These are phyloP conservation scores for Chiroxiphia lanceolata DNA, from an alignment of 2,797 vertebrate genomes.

Conservation along the genomic window DNA sequence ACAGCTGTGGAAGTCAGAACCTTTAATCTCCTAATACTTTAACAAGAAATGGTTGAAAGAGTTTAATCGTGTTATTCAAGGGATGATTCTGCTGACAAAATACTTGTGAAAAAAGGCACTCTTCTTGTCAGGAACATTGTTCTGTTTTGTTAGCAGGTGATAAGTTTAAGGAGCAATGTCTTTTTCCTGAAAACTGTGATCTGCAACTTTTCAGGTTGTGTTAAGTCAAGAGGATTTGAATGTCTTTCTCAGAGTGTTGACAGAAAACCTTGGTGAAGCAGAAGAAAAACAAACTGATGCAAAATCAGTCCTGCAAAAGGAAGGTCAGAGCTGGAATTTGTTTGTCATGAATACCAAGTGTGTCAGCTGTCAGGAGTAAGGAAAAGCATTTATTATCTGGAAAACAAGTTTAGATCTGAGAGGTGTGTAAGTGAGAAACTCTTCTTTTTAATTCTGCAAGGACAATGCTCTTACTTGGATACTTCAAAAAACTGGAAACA, in stretches of 20 bases:
- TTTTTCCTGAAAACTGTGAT: background rate
- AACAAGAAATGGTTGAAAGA: background rate
- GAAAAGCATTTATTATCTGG: background rate
- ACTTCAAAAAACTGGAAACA: fast-evolving
- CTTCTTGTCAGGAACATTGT: background rate
- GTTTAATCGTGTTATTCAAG: background rate
- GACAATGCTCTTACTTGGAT: background rate
- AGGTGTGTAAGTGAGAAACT: background rate
- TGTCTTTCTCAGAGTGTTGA: conserved; percentile 88
- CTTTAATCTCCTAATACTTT: background rate
- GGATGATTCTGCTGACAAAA: background rate
- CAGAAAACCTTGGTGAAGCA: conserved; percentile 90
- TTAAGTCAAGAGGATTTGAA: conserved; percentile 89
- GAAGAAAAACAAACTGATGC: conserved; percentile 50
- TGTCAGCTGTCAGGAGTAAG: background rate
- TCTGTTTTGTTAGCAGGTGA: background rate
- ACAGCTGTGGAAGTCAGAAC: background rate
- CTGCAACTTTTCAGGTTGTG: conserved; percentile 77
- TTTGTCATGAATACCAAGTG: background rate
- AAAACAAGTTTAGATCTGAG: background rate
- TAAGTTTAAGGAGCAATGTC: background rate
- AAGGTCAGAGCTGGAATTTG: conserved; percentile 72
- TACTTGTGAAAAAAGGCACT: background rate
- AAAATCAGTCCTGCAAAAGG: conserved; percentile 58
- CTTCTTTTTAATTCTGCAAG: background rate